Evolutionary conservation across 2,888 invertebrate species (phyloP), one percentile per base, ranked within the genome.

Genomic region (Isoperla grammatica): DNA sequence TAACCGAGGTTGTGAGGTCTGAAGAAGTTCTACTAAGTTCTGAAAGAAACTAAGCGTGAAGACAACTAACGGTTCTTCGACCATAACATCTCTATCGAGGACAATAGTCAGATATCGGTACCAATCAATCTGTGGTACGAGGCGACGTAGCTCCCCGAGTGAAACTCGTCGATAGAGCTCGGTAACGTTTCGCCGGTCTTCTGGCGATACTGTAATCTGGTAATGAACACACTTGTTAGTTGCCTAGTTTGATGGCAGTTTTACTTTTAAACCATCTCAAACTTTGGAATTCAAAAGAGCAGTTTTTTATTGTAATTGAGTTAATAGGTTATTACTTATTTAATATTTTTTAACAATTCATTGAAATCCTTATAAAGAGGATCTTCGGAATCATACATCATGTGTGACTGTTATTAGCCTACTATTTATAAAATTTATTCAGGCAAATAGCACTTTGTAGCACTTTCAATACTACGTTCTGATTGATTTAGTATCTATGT

Each of bases 121-220:
- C 90, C 90, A 91, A 65, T 86, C 80, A 20, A 90, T 83, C 69
- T 87, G 79, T 0, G 89, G 88, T 13, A 89, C 83, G 57, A 80
- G 69, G 0, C 77, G 70, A 56, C 83, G 80, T 57, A 95, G 74
- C 64, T 90, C 83, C 0, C 77, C 76, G 1, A 95, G 74, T 0
- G 86, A 84, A 81, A 93, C 85, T 64, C 90, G 82, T 45, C 85
- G 82, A 71, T 95, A 95, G 11, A 93, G 76, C 68, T 89, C 88
- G 0, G 91, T 88, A 1, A 93, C 87, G 72, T 95, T 93, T 29
- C 87, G 81, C 59, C 90, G 80, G 66, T 90, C 87, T 70, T 90
- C 88, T 2, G 87, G 83, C 0, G 91, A 84, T 23, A 85, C 84
- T 23, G 88, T 90, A 61, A 91, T 87, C 76, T 85, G 77, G 19